Conservation (phyloP, 92 coral and sea anemone species). For the Pocillopora meandrina region DNA sequence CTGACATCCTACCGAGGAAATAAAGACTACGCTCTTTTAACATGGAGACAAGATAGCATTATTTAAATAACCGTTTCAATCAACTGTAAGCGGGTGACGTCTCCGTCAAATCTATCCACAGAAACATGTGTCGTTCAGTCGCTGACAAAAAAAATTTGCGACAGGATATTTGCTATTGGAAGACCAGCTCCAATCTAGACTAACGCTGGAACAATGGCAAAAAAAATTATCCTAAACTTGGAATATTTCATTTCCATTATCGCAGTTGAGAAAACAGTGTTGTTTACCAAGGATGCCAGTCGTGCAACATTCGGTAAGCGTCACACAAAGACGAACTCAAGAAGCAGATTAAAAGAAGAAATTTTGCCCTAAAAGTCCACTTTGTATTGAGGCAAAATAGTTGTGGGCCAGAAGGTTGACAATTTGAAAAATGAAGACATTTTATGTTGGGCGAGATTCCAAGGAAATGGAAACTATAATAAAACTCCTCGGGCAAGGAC, state of each 20-base stretch:
- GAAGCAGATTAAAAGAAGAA: neutral
- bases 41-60: constrained; percentile 28
- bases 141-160: neutral
- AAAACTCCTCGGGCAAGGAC: neutral
- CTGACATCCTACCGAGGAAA: constrained; percentile 54
- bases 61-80: constrained; percentile 25
- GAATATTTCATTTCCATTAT: constrained; percentile 11
- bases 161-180: neutral
- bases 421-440: constrained; percentile 8
- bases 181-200: neutral
- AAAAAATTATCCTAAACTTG: constrained; percentile 1
- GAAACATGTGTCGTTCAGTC: constrained; percentile 1
- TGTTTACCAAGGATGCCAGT: constrained; percentile 12
- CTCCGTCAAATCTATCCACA: neutral
- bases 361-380: constrained; percentile 8
- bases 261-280: constrained; percentile 20
- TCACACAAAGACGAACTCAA: constrained; percentile 10
- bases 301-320: constrained; percentile 14
- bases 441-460: neutral
- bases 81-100: constrained; percentile 25
- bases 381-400: neutral
- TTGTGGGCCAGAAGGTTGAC: neutral
- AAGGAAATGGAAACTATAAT: neutral
- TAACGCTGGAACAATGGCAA: neutral
- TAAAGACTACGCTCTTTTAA: constrained; percentile 32